These are phyloP conservation scores for Campodea augens DNA, from an alignment of 1,140 invertebrate species.

Conservation along the genomic window DNA sequence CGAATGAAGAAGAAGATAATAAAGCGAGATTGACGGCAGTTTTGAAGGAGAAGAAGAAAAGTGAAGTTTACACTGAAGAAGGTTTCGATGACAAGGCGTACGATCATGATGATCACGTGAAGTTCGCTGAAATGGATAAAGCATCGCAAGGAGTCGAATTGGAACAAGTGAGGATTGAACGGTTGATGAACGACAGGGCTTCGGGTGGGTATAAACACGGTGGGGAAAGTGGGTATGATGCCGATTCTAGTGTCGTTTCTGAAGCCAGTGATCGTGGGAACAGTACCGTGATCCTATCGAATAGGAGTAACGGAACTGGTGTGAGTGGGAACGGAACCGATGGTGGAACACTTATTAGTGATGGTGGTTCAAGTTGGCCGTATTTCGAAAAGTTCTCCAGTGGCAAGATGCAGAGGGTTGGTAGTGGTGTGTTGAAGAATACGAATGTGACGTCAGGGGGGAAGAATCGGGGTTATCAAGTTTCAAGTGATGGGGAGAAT, in stretches of 20 bases:
- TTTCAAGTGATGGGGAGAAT: too few relatives aligned
- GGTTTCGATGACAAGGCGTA: constrained; percentile 56
- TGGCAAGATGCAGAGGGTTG: too few relatives aligned
- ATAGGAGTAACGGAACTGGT: constrained; percentile 33
- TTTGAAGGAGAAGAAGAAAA: constrained; percentile 38
- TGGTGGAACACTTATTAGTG: too few relatives aligned
- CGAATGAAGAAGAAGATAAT: constrained; percentile 28
- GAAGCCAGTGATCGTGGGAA: not conserved
- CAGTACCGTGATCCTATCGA: constrained; percentile 24
- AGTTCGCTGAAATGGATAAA: not conserved
- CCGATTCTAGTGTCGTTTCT: not conserved
- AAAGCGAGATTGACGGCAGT: constrained; percentile 40
- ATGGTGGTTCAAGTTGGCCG: too few relatives aligned
- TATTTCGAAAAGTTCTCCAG: too few relatives aligned
- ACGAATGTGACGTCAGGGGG: too few relatives aligned
- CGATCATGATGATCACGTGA: constrained; percentile 39
- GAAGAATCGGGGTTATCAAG: too few relatives aligned
- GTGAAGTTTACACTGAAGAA: constrained; percentile 46
- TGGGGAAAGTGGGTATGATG: not conserved
- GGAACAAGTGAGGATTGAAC: not conserved
- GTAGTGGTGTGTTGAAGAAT: too few relatives aligned
- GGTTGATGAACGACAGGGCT: not conserved
- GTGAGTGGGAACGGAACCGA: too few relatives aligned
- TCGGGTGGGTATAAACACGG: not conserved
- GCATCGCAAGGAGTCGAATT: not conserved